Conservation (phyloP, 2,113 vertebrate genomes). For the Sylvilagus bachmani region DNA sequence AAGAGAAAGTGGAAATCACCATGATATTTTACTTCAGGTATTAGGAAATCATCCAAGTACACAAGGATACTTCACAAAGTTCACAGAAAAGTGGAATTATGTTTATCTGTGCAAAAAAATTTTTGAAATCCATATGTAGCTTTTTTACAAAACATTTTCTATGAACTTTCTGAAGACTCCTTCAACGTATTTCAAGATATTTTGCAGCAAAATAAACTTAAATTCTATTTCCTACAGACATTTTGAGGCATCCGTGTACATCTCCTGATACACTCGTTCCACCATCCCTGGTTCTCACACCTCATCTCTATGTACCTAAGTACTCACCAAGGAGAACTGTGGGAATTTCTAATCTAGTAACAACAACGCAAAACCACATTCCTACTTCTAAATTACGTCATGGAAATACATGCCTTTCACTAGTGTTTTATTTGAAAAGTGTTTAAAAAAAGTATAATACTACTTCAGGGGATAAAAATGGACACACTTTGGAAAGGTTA, state of each 20-base stretch:
- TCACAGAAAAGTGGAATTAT: no score
- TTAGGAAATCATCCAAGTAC: background rate
- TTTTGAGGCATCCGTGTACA: no score
- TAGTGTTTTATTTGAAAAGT: constrained; percentile 14
- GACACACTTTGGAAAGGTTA: background rate
- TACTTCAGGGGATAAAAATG: background rate
- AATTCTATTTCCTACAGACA: no score
- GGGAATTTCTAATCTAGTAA: background rate
- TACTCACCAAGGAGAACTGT: background rate
- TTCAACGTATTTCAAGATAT: no score
- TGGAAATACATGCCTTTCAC: background rate
- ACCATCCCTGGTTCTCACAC: background rate
- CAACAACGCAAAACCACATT: background rate
- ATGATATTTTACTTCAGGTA: background rate
- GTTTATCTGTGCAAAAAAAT: no score
- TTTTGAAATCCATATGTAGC: no score
- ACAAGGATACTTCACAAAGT: no score
- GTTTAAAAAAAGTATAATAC: constrained; percentile 24
- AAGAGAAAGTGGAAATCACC: background rate
- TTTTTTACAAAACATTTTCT: no score
- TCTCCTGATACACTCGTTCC: background rate
- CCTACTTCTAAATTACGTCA: background rate
- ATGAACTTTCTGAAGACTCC: no score
- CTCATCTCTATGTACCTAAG: background rate
- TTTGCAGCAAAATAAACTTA: no score